phyloP scores from a whole-genome alignment of 2,888 invertebrate species.

The Cerceris ruficornis region DNA sequence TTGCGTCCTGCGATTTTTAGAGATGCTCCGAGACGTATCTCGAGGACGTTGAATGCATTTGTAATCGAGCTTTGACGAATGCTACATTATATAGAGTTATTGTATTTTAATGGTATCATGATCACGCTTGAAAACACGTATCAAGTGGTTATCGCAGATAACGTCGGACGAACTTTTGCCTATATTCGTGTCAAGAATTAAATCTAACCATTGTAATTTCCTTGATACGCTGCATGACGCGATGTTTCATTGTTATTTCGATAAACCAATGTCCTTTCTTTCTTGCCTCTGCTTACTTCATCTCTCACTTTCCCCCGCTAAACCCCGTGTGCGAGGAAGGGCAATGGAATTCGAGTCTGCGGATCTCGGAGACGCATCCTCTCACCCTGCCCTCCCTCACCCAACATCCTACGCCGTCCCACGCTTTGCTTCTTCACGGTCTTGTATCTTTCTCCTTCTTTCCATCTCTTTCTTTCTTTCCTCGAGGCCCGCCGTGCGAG shows the following conservation, averaged over 20 bases:
- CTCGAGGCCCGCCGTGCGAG: slow-evolving; percentile 30
- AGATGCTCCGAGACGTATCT: neutral
- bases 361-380: slow-evolving; percentile 64
- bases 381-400: slow-evolving; percentile 41
- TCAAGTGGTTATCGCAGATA: no score
- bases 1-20: neutral
- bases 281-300: slow-evolving; percentile 57
- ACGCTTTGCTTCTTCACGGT: slow-evolving; percentile 43
- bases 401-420: slow-evolving; percentile 51
- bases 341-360: slow-evolving; percentile 67
- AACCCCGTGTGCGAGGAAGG: slow-evolving; percentile 56
- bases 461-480: slow-evolving; percentile 29
- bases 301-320: slow-evolving; percentile 62
- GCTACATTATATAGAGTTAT: neutral
- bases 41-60: neutral
- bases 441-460: slow-evolving; percentile 17
- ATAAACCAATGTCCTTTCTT: slow-evolving; percentile 55
- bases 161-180: neutral
- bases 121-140: no score
- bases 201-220: slow-evolving; percentile 9
- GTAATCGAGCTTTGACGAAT: neutral
- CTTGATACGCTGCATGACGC: slow-evolving; percentile 29
- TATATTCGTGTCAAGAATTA: neutral
- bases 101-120: no score
- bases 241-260: slow-evolving; percentile 57